phyloP scores from a whole-genome alignment of 2,888 invertebrate genomes.

The Watsonalla cultraria region DNA sequence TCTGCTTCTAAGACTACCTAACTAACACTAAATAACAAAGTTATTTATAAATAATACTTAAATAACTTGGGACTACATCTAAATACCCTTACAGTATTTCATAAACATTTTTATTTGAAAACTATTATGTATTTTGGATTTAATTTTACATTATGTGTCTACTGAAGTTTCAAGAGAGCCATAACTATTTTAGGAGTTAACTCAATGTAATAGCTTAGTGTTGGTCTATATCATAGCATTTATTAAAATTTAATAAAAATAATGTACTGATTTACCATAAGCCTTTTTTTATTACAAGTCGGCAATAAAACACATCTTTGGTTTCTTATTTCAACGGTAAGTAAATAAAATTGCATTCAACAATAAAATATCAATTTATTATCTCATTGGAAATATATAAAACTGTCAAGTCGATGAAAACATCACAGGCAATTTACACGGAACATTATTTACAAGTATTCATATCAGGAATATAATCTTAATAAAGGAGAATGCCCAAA shows the following conservation, averaged over 20 bases:
- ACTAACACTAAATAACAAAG: no score
- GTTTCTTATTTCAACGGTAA: not conserved
- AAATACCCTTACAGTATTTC: no score
- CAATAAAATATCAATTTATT: conserved; percentile 23
- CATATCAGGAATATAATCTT: not conserved
- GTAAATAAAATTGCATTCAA: conserved; percentile 6
- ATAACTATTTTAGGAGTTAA: conserved; percentile 23
- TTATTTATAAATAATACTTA: no score
- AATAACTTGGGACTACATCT: no score
- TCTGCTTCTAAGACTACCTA: no score
- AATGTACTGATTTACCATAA: conserved; percentile 27
- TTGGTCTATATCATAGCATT: conserved; percentile 45
- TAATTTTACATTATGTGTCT: not conserved
- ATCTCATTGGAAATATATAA: conserved; percentile 39
- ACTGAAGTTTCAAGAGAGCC: conserved; percentile 16
- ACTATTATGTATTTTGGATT: not conserved
- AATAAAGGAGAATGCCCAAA: no score
- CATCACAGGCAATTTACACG: conserved; percentile 40
- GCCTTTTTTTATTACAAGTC: not conserved
- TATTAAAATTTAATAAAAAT: conserved; percentile 41
- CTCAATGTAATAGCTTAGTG: conserved; percentile 36
- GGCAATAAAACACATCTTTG: not conserved
- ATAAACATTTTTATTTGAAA: not conserved
- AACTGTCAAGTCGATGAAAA: conserved; percentile 32
- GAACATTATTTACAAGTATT: conserved; percentile 20